These are phyloP conservation scores for Hippocampus mohnikei DNA, from an alignment of 2,113 vertebrate species.

Conservation along the genomic window DNA sequence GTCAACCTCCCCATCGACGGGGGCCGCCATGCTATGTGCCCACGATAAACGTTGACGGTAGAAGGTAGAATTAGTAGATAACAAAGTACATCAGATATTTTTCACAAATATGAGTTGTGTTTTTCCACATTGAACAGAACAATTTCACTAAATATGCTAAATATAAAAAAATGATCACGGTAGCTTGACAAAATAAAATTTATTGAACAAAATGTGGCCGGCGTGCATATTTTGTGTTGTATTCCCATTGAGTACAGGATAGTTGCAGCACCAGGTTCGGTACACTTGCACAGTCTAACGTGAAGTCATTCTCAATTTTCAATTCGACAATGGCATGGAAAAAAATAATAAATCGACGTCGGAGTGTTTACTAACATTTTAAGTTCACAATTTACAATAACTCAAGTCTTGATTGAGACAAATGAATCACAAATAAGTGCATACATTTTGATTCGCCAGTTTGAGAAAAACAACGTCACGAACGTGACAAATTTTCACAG, in stretches of 20 bases:
- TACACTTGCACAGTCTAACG: not conserved
- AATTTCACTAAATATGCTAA: not conserved
- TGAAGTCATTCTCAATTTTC: not conserved
- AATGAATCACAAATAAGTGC: not conserved
- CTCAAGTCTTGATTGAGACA: not conserved
- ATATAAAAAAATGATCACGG: not conserved
- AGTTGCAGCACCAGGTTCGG: slow-evolving; percentile 48
- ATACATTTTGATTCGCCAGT: not conserved
- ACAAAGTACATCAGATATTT: slow-evolving; percentile 16
- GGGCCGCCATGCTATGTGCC: slow-evolving; percentile 80
- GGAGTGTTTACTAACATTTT: too few relatives aligned
- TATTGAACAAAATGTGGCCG: slow-evolving; percentile 27
- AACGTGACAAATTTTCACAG: too few relatives aligned
- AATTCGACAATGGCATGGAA: not conserved
- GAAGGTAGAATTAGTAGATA: slow-evolving; percentile 28
- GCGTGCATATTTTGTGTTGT: slow-evolving; percentile 44
- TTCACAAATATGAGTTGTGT: not conserved
- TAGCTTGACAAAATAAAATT: slow-evolving; percentile 35
- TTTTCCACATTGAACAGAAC: not conserved
- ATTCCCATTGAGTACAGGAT: slow-evolving; percentile 63
- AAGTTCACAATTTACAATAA: too few relatives aligned
- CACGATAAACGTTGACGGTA: slow-evolving; percentile 48
- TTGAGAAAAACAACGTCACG: not conserved
- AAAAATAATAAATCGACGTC: too few relatives aligned
- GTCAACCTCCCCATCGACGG: slow-evolving; percentile 78